Evolutionary conservation across 64 coral and sea anemone genomes (phyloP).

Genomic region (Montipora cactus): DNA sequence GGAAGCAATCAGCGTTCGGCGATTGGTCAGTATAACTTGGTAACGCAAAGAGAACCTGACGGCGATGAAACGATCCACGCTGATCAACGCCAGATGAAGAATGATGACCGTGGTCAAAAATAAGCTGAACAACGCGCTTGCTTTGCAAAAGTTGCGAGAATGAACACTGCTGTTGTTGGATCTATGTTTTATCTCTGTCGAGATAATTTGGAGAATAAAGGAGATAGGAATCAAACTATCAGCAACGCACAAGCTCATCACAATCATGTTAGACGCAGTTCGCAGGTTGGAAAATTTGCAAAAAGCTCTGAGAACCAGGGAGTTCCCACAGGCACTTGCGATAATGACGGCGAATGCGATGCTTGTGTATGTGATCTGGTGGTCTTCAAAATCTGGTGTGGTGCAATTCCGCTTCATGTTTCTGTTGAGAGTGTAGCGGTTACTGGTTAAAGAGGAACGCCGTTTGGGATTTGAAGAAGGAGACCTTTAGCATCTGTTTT

Average conservation of each 20-base stretch:
- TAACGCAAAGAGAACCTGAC: background rate
- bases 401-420: too few species aligned
- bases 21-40: conserved; percentile 5
- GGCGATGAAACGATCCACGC: conserved; percentile 17
- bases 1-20: background rate
- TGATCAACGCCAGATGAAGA: conserved; percentile 18
- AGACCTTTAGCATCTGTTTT: too few species aligned
- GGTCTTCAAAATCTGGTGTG: too few species aligned
- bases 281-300: conserved; percentile 1
- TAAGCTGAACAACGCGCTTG: background rate
- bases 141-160: background rate
- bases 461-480: too few species aligned
- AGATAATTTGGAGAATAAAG: background rate
- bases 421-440: too few species aligned
- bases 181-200: background rate
- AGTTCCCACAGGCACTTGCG: background rate
- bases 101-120: background rate
- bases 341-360: background rate
- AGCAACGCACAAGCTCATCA: conserved; percentile 30
- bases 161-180: too few species aligned
- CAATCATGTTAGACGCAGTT: conserved; percentile 34
- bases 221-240: conserved; percentile 2
- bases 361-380: too few species aligned
- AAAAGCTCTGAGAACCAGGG: conserved; percentile 1
- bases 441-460: too few species aligned